Base-by-base conservation (phyloP, 1,140 invertebrate species). In the Lysiphlebus fabarum region DNA sequence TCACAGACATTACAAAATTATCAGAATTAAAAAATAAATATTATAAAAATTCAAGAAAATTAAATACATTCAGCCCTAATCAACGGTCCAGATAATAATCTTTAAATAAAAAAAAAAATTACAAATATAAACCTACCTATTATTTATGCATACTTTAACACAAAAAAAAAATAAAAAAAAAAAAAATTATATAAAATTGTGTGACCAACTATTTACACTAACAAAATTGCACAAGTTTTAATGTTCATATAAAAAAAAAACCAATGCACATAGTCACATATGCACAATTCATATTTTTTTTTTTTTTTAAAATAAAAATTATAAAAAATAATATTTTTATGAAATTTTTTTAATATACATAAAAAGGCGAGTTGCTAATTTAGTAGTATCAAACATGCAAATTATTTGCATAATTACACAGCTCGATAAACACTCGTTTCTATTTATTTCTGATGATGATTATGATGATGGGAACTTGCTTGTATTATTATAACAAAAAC, bases 391-490 rank as follows among this genome's bases (percentile, higher is more conserved):
- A 68, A 66, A 68, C 66, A 66, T 68, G 66, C 66, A 66, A 59
- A 61, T 62, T 62, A 65, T 67, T 67, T 65, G 64, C 66, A 67
- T 67, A 67, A 67, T 67, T 65, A 64, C 61, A 65, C 58, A 58
- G 60, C 60, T 62, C 64, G 66, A 67, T 67, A 65, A 65, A 62
- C 62, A 65, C 62, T 65, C 61, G 49, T 65, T 65, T 63, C 64
- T 63, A 59, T 59, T 67, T 65, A 62, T 64, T 61, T 59, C 17
- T 26, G 17, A 26, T 26, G 17, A 26, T 26, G 17, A 26, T 26
- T 26, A 26, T 26, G 17, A 26, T 26, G 17, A 26, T 26, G 17
- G 17, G 17, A 26, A 26, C 17, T 26, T 26, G 17, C 17, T 26
- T 26, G 2, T 26, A 26, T 26, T n/a, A n/a, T 26, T 26, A 26